phyloP scores from a whole-genome alignment of 1,140 invertebrate species.

The Macrostomum lignano region DNA sequence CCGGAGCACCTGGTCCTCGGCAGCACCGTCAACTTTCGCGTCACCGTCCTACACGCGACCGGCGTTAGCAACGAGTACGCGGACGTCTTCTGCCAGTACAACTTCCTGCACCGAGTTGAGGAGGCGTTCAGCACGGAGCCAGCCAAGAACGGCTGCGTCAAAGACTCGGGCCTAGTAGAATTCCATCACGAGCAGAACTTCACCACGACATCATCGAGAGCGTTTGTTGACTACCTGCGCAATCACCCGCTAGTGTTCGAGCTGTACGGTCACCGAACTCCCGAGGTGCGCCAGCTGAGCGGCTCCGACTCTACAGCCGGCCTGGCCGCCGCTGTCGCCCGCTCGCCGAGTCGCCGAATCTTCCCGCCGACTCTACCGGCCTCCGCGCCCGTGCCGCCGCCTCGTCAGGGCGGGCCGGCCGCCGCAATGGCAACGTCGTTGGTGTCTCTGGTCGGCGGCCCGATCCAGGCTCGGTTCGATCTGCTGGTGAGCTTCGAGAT shows the following conservation, averaged over 20 bases:
- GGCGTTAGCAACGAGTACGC: conserved; percentile 78
- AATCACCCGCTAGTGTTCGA: conserved; percentile 90
- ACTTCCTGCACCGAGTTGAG: conserved; percentile 83
- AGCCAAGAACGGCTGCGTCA: conserved; percentile 76
- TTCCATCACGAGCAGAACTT: conserved; percentile 99
- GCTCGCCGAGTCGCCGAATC: too few species aligned
- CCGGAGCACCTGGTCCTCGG: conserved; percentile 45
- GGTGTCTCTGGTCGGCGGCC: conserved; percentile 32
- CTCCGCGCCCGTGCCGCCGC: conserved; percentile 64
- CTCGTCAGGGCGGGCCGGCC: conserved; percentile 5
- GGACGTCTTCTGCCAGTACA: conserved; percentile 97
- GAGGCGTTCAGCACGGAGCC: conserved; percentile 97
- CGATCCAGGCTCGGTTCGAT: conserved; percentile 71
- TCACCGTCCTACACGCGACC: conserved; percentile 76
- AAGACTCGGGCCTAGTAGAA: conserved; percentile 54
- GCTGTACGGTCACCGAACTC: conserved; percentile 89
- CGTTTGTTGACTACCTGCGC: conserved; percentile 85
- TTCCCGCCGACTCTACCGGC: conserved; percentile 72
- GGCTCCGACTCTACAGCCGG: too few species aligned
- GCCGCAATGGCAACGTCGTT: neutral
- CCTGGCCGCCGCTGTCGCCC: too few species aligned
- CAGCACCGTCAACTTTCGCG: conserved; percentile 73
- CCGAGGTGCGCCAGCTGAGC: too few species aligned
- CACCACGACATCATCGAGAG: conserved; percentile 71
- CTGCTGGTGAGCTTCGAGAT: conserved; percentile 99